Evolutionary conservation across 2,888 invertebrate genomes (phyloP), one percentile per base, ranked within the genome.

Genomic region (Thymelicus acteon): DNA sequence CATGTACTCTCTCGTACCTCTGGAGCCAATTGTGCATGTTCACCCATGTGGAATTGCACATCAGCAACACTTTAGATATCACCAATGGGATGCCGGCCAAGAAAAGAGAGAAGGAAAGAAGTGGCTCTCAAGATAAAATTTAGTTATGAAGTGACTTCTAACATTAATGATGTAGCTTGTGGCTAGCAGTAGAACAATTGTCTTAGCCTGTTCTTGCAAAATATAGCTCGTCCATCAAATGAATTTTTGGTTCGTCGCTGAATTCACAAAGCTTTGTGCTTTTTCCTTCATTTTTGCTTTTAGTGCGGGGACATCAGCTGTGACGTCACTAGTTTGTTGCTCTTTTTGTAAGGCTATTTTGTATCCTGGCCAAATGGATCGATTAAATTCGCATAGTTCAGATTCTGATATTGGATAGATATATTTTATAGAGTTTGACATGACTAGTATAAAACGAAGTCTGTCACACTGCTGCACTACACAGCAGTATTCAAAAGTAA

Each of bases 191-290:
- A 7, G 15, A 19, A 52, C 63, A 15, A 39, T 39, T n/a, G 63
- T 63, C 49, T 63, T 52, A 52, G 15, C 1, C 19, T 15, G 24
- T 65, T 54, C 54, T 54, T 65, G 24, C 52, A 65, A 65, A 65
- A 54, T 54, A 13, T 44, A 54, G 52, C 64, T 65, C 40, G 64
- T 65, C 54, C 64, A 24, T 65, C 54, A 54, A 58, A 67, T 57
- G 66, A 67, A 58, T 60, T 67, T 66, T 60, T 60, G 58, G 47
- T 48, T 39, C 66, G 48, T 60, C 66, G 39, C 60, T 60, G 66
- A 58, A 67, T 60, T 58, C 66, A 67, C 58, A 67, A 67, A 67
- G 66, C 66, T 67, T 67, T 67, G 66, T 67, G 54, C 44, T 44
- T 60, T 44, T 60, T 58, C 58, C 57, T n/a, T 47, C 65, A 66